A percentile compares a stretch with the other conserved stretches of the same genome.
Conservation (phyloP, 2,888 invertebrate genomes). For the Nomada fabriciana region DNA sequence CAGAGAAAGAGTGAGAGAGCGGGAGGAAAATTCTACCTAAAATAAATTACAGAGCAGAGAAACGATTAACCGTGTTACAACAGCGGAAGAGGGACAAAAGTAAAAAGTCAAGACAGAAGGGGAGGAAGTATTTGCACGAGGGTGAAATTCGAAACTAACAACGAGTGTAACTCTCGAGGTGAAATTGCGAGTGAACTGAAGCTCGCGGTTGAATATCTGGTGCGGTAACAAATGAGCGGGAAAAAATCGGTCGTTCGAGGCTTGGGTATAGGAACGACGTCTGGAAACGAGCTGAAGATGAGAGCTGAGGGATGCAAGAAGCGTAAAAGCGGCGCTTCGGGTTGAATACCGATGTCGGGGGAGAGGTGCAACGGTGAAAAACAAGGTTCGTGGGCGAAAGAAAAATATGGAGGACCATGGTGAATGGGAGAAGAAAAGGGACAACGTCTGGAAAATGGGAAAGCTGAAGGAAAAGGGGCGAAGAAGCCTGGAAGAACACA, state of each 20-base stretch:
- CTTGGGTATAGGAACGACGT: background rate
- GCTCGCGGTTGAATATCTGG: background rate
- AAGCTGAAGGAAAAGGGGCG: conserved; percentile 25
- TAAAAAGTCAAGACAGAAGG: too few species aligned
- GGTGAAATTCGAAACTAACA: background rate
- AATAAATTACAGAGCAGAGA: conserved; percentile 38
- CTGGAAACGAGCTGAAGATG: conserved; percentile 17
- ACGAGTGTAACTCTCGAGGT: background rate
- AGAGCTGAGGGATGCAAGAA: conserved; percentile 11
- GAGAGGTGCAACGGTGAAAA: conserved; percentile 23
- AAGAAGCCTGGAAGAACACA: conserved; percentile 43
- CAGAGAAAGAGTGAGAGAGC: conserved; percentile 9
- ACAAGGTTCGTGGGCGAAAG: conserved; percentile 34
- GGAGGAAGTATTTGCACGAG: too few species aligned
- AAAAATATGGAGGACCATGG: conserved; percentile 38
- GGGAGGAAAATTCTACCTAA: conserved; percentile 2
- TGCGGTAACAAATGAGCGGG: conserved; percentile 40
- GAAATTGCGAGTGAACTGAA: background rate
- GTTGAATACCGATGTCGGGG: conserved; percentile 48
- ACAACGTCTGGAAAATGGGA: conserved; percentile 23
- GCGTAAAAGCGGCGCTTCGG: conserved; percentile 17
- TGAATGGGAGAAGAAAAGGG: conserved; percentile 3
- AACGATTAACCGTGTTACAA: conserved; percentile 40
- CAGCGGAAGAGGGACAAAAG: too few species aligned
- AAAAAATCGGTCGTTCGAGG: conserved; percentile 31